Evolutionary conservation across 2,113 vertebrate genomes (phyloP), one percentile per base, ranked within the genome.

Genomic region (Sorex fumeus): DNA sequence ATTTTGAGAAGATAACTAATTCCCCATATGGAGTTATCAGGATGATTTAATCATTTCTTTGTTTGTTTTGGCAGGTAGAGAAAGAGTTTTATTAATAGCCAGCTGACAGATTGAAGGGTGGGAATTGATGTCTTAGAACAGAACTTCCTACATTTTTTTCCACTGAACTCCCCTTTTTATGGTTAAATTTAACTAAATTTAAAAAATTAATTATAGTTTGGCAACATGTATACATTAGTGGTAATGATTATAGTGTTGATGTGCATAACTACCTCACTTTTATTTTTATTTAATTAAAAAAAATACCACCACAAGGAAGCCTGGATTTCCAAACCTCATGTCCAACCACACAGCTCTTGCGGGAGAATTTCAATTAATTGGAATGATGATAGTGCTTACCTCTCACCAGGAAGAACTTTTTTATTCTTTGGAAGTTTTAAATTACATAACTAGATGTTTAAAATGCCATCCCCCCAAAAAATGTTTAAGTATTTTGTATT

Each of bases 391-490:
- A 40, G 9, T 32, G 47, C 47, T 50, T 50, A 74, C 81, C 71
- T 67, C 32, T 85, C 43, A n/a, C 30, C 40, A 30, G 53, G 15
- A n/a, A 81, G 4, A 27, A 71, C 47, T 40, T 11, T 88, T 95
- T 53, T 30, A 84, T 86, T 76, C 71, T 40, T 11, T 92, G 30
- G 13, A 79, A 86, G 36, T 70, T 72, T 87, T 87, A 81, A 8
- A 30, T 90, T 80, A 82, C 4, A 16, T 47, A 50, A n/a, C 60
- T 2, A 47, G 53, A 28, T 25, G 18, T 85, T 91, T 86, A 75
- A 91, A 93, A 60, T 91, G 27, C 10, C 47, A 50, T 10, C 40
- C 62, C 27, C 23, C 18, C 27, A 27, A 64, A 64, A 66, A 3
- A 21, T 60, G 6, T 71, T 6, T 47, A 80, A 66, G 66, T 88